Base-by-base conservation (phyloP, 2,113 vertebrate species). In the Chitala chitala region DNA sequence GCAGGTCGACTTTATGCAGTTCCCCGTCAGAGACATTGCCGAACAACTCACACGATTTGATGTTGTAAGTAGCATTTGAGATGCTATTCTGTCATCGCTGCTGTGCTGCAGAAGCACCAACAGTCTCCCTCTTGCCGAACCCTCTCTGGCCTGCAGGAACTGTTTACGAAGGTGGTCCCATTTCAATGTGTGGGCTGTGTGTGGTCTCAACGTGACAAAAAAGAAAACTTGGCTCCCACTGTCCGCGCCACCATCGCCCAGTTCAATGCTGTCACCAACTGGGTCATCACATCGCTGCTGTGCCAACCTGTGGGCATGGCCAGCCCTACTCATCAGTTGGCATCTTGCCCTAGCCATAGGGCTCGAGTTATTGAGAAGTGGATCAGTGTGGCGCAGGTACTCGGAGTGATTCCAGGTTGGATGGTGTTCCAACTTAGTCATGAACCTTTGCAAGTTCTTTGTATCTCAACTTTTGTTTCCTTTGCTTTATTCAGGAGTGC, bases 191-290 rank as follows among this genome's bases (percentile, higher is more conserved):
- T 95, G 81, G 94, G 94, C 73, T 93, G 92, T 0, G 84, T 95
- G 53, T 96, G 94, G 94, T 96, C 94, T 0, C 94, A 94, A 71
- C 83, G 94, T 9, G 94, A 93, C 81, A 92, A 93, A 79, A 93
- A 94, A 0, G 92, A 92, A 58, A 78, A 91, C 76, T 79, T 87
- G 72, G 91, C 91, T 2, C 89, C 93, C 24, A 93, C 93, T 0
- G 90, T 94, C 75, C 87, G 93, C 5, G 93, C 94, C 83, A 96
- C 94, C 1, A 87, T 96, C 33, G 71, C 89, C 0, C 94, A 95
- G 78, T 96, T 96, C 86, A 96, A 96, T 17, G 66, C 85, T 0
- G 78, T 96, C 70, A 93, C 91, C 2, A 90, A 92, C 83, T 87
- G 90, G 66, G 92, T 96, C 76, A 92, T 93, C 72, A 79, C 87